These are phyloP conservation scores for Chrysodeixis includens DNA, from an alignment of 2,888 invertebrate species.

Conservation along the genomic window DNA sequence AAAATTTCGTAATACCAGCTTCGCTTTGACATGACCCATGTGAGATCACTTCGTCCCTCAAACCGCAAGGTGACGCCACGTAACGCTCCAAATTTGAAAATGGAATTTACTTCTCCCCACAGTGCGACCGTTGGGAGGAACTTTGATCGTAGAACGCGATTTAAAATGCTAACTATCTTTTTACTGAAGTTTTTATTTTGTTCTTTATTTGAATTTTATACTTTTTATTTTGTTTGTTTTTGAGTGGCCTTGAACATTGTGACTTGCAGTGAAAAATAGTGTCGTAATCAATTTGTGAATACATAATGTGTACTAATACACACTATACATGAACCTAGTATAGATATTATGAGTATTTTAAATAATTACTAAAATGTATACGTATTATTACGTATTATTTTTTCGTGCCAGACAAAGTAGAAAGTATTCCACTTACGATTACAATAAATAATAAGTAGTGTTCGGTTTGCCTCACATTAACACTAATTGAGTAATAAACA, in stretches of 20 bases:
- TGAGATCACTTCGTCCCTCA: constrained; percentile 28
- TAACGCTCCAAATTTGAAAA: constrained; percentile 57
- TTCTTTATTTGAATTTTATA: neutral
- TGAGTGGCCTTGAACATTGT: no score
- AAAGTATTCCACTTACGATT: neutral
- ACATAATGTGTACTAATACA: no score
- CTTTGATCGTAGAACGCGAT: constrained; percentile 29
- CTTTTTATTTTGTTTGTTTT: neutral
- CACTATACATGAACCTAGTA: no score
- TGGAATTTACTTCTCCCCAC: constrained; percentile 47
- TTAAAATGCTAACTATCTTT: constrained; percentile 24
- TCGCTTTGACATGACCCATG: constrained; percentile 18
- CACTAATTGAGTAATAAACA: constrained; percentile 7
- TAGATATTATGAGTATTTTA: no score
- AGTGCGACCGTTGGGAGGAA: constrained; percentile 29
- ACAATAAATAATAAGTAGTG: constrained; percentile 4
- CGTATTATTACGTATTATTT: no score
- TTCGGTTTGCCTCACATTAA: constrained; percentile 2
- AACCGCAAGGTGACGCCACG: constrained; percentile 57
- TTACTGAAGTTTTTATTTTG: neutral
- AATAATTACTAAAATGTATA: no score
- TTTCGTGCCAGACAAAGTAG: neutral
- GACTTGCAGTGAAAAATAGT: no score
- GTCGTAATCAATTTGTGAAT: no score
- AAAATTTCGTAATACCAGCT: constrained; percentile 15